Evolutionary conservation across 1,140 invertebrate genomes (phyloP).

Genomic region (Meteorus sp.): DNA sequence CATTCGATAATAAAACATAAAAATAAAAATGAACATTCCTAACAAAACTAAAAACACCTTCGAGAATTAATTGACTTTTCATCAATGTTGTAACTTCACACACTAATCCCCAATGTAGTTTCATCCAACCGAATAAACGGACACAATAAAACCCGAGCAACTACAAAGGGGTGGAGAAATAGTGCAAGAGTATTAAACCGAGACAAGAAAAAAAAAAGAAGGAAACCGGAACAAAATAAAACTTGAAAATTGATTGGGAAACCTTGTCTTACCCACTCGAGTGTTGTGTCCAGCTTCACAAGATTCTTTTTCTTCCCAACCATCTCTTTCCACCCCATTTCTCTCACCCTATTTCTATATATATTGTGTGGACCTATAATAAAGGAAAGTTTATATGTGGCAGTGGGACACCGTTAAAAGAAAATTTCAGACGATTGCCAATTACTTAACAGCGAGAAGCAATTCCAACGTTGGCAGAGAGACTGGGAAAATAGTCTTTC

Average conservation of each 20-base stretch:
- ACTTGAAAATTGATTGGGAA: slow-evolving; percentile 17
- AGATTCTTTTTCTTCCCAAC: no score
- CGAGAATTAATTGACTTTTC: neutral
- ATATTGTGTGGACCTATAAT: neutral
- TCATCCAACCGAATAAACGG: neutral
- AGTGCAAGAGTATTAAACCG: neutral
- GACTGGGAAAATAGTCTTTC: slow-evolving; percentile 13
- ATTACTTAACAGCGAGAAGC: slow-evolving; percentile 39
- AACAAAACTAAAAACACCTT: no score
- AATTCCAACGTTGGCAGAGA: slow-evolving; percentile 23
- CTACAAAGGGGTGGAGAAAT: no score
- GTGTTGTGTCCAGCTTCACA: no score
- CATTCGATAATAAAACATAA: neutral
- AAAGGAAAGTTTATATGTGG: neutral
- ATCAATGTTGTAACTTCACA: slow-evolving; percentile 8
- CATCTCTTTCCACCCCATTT: no score
- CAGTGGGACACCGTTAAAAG: slow-evolving; percentile 27
- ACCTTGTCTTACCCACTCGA: no score
- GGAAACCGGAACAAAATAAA: slow-evolving; percentile 10
- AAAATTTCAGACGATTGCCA: slow-evolving; percentile 36
- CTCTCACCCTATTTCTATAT: neutral
- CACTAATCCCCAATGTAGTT: neutral
- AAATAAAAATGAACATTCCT: neutral
- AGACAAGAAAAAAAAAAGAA: neutral
- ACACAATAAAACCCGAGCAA: no score